Conservation (phyloP, 2,797 vertebrate species). For the Tympanoctomys barrerae region DNA sequence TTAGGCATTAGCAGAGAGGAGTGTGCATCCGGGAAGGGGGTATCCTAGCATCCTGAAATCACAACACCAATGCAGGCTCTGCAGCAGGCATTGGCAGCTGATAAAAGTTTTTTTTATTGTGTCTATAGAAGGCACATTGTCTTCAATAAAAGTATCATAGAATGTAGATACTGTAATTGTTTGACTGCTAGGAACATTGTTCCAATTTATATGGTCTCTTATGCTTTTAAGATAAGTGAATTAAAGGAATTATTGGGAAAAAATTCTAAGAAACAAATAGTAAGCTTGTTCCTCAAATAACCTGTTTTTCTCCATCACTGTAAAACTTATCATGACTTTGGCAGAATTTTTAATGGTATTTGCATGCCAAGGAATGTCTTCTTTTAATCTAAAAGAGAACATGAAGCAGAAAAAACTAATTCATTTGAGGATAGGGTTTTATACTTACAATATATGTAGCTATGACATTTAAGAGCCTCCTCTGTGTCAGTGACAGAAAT, state of each 20-base stretch:
- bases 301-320: constrained; percentile 21
- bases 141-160: neutral
- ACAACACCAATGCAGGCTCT: neutral
- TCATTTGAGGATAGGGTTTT: constrained; percentile 61
- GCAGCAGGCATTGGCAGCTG: neutral
- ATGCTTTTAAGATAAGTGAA: constrained; percentile 25
- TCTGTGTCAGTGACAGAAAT: constrained; percentile 68
- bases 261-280: neutral
- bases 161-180: neutral
- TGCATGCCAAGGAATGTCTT: constrained; percentile 51
- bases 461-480: constrained; percentile 59
- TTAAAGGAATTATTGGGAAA: constrained; percentile 20
- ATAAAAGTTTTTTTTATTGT: constrained; percentile 25
- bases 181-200: constrained; percentile 10
- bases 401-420: constrained; percentile 49
- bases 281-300: neutral
- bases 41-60: neutral
- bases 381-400: constrained; percentile 61
- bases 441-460: constrained; percentile 54
- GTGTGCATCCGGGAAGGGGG: neutral
- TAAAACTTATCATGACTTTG: constrained; percentile 42
- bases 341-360: constrained; percentile 61
- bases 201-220: constrained; percentile 25
- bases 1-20: neutral
- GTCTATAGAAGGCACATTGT: neutral